Evolutionary conservation across 2,888 invertebrate species (phyloP), one percentile per base, ranked within the genome.

Genomic region (Caenorhabditis imperialis): DNA sequence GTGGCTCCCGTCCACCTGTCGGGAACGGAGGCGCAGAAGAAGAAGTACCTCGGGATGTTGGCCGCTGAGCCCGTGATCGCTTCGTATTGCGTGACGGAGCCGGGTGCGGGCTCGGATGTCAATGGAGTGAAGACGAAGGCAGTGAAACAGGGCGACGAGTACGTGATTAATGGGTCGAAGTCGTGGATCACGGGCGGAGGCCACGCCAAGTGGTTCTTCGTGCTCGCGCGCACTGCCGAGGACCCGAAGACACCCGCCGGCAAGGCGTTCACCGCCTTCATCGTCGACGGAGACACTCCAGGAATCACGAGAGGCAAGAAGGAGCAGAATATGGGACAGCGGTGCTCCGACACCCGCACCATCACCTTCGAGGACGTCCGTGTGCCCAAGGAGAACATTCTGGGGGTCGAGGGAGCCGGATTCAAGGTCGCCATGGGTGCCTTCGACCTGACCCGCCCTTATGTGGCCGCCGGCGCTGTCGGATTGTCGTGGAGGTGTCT

Each of bases 281-380:
- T 97, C 86, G 94, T 98, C 1, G 97, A 98, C 84, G 92, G 93
- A 25, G 93, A 96, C 1, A 92, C 92, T 81, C 92, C 93, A 27
- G 97, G 97, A 58, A 90, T 97, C 2, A 92, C 91, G 1, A 93
- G 93, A 4, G 96, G 96, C 20, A 92, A 95, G 83, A 97, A 97
- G 91, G 97, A 97, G 91, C 90, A 92, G 82, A 98, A 96, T 89
- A 96, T 98, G 96, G 97, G 97, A 1, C 97, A 98, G 90, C 92
- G 94, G 78, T 94, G 94, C n/a, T 96, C 96, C 0, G 96, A 97
- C 88, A 98, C 91, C 1, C 79, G 90, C 71, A 96, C 95, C 83
- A 93, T 98, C 84, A 95, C 95, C 2, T 97, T 98, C 89, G 97
- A 97, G 90, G 96, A 98, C 90, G 97, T 97, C 0, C 91, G 94